Evolutionary conservation across 1,140 invertebrate genomes (phyloP), one percentile per base, ranked within the genome.

Genomic region (Drosophila mauritiana): DNA sequence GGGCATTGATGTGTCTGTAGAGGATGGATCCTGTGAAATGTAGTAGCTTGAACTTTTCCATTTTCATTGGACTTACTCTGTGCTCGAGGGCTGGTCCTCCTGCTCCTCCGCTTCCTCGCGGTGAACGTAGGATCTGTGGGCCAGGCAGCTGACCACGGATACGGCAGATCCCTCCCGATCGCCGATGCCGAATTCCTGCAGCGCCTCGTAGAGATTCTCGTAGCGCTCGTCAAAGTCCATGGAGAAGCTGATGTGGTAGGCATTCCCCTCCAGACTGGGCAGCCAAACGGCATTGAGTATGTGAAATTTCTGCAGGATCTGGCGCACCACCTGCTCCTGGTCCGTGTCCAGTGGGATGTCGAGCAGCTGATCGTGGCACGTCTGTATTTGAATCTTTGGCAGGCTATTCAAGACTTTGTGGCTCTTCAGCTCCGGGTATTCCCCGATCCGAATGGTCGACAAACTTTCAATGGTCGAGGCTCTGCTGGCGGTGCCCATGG

Each of bases 171-270:
- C 90, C 36, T 91, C 90, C 13, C 88, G 88, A 65, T 91, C 88
- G 0, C 93, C 93, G 27, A 93, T 93, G 25, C 91, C 91, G 77
- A 92, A 91, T 36, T 93, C 91, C 55, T 92, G 89, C 11, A 93
- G 73, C 43, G 91, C 68, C 7, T 92, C 91, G 42, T 92, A 84
- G 4, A 93, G 88, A 58, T 90, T 86, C 73, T 93, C 93, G 62
- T 93, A 93, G 2, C 78, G 64, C 27, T 91, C 80, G 53, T 92
- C 91, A 15, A 90, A 92, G 56, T 93, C 92, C 37, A 93, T 67
- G 3, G 91, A 91, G 62, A 93, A 93, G 17, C 80, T 89, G 7
- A 93, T 76, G 51, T 93, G 92, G 53, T 89, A 83, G 3, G 63
- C 86, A 34, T 70, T 90, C 7, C 81, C 85, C 36, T 92, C 85